phyloP scores from a whole-genome alignment of 2,797 vertebrate genomes.

The Channallabes apus region DNA sequence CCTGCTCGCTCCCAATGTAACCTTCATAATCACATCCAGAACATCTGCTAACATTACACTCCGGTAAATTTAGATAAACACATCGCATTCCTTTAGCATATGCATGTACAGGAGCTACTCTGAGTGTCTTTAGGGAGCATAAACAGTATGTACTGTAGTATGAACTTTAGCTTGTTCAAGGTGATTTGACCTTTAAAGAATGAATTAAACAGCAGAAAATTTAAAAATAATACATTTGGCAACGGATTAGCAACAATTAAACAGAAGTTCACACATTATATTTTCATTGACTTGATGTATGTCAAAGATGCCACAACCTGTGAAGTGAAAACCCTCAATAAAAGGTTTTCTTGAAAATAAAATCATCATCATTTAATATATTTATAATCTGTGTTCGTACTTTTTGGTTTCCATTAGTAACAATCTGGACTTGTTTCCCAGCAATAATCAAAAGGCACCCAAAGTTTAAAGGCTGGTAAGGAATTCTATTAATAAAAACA shows the following conservation, averaged over 20 bases:
- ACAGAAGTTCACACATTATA: neutral
- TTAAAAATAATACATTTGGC: neutral
- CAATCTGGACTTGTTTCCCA: neutral
- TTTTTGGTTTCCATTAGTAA: neutral
- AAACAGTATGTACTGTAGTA: neutral
- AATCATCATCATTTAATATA: too few relatives aligned
- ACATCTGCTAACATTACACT: neutral
- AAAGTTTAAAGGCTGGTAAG: neutral
- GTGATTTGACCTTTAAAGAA: neutral
- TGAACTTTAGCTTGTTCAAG: neutral
- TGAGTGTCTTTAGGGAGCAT: neutral
- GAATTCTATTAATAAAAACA: too few relatives aligned
- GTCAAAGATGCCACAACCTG: neutral
- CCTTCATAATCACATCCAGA: neutral
- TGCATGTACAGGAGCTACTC: neutral
- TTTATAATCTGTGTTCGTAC: neutral
- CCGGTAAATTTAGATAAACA: neutral
- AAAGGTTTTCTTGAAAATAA: too few relatives aligned
- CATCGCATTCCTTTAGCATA: neutral
- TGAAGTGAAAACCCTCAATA: too few relatives aligned
- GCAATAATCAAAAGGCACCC: neutral
- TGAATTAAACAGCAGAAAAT: neutral
- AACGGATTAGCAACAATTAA: neutral
- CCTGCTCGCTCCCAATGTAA: neutral
- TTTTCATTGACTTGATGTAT: neutral